Evolutionary conservation across 2,113 vertebrate species (phyloP), one percentile per base, ranked within the genome.

Genomic region (Galbula dea): DNA sequence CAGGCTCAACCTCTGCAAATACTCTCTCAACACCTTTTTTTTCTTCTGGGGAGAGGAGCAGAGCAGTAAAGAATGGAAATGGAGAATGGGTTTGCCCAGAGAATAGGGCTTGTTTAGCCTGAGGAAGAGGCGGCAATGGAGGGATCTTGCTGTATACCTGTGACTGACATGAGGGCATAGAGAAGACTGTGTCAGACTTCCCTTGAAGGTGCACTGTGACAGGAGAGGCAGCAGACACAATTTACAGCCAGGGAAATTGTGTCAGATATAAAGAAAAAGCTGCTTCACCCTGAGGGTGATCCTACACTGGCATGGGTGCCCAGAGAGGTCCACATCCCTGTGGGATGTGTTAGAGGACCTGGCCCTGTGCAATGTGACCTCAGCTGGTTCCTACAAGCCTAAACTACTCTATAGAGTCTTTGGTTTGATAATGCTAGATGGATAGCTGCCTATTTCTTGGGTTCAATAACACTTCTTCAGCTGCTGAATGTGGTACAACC

Each of bases 321-420:
- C 18, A 4, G 13, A 11, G 32, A 80, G 12, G 6, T 17, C 18
- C 2, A 7, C 11, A 17, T 26, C 37, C 54, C 71, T 1, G 0
- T 2, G 24, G 43, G 32, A 20, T 52, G 51, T 3, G 2, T 16
- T 73, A n/a, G 30, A 69, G 15, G 14, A 81, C 36, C 12, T 7
- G 9, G n/a, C 21, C 30, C 29, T n/a, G 18, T n/a, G 49, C 36
- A 51, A 9, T 22, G 22, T 55, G 48, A 59, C 10, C 29, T 71
- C 10, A 10, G 32, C 30, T 51, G 21, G 9, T 39, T 36, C 10
- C n/a, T 80, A 14, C 20, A 9, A 46, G 41, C 20, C 61, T 46
- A 32, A 81, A 46, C 37, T 74, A 30, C 11, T 48, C 61, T 23
- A 2, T 68, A 18, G 23, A 84, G 5, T 16, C 26, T 26, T 3